These are phyloP conservation scores for Episyrphus balteatus DNA, from an alignment of 1,140 invertebrate species.

Conservation along the genomic window DNA sequence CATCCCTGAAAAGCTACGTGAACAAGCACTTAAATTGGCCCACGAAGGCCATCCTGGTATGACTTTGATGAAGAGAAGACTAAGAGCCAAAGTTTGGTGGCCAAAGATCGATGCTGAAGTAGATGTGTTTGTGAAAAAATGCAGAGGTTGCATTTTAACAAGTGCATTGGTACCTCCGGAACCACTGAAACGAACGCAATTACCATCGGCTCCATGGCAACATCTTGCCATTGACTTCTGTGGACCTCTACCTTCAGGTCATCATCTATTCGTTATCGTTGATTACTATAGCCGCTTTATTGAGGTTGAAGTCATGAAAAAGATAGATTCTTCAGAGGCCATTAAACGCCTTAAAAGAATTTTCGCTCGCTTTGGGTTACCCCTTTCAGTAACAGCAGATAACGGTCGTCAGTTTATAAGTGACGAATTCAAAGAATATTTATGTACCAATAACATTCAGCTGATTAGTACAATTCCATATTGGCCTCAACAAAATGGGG, in stretches of 20 bases:
- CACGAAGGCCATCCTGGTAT: conserved; percentile 30
- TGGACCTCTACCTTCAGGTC: conserved; percentile 16
- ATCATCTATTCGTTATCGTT: conserved; percentile 17
- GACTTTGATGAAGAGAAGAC: conserved; percentile 19
- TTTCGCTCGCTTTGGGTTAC: conserved; percentile 11
- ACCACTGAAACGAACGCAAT: conserved; percentile 15
- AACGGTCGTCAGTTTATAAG: conserved; percentile 10
- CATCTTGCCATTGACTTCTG: conserved; percentile 17
- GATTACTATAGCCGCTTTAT: conserved; percentile 16
- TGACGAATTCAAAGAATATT: conserved; percentile 11
- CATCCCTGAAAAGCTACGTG: not conserved
- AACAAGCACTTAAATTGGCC: conserved; percentile 14
- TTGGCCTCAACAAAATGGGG: conserved; percentile 19
- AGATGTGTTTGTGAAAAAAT: conserved; percentile 19
- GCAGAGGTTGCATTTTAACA: conserved; percentile 16
- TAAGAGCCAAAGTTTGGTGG: conserved; percentile 35
- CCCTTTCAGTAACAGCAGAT: conserved; percentile 8
- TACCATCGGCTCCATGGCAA: conserved; percentile 17
- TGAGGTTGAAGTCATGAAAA: no score
- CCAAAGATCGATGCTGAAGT: conserved; percentile 21
- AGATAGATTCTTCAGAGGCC: no score
- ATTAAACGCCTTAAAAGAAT: conserved; percentile 5
- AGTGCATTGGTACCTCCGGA: conserved; percentile 12
- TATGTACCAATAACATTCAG: conserved; percentile 5
- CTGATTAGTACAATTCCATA: conserved; percentile 9